These are phyloP conservation scores for Mellilla xanthometata DNA, from an alignment of 2,888 invertebrate species.

Conservation along the genomic window DNA sequence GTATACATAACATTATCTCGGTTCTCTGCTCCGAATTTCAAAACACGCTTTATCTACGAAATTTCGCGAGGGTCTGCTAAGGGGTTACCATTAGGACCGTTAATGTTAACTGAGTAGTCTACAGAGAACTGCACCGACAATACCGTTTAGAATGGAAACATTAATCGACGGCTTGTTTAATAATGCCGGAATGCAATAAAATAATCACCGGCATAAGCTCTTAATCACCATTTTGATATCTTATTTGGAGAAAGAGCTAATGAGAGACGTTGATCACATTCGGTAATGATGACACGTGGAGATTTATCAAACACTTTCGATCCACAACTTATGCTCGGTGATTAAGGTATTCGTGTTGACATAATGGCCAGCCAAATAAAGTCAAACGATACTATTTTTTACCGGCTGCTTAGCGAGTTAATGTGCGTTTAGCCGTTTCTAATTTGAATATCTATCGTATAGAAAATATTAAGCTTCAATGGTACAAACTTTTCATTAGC, in stretches of 20 bases:
- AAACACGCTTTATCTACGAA: constrained; percentile 36
- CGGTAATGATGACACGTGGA: constrained; percentile 71
- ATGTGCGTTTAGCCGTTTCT: constrained; percentile 14
- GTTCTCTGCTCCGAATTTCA: constrained; percentile 23
- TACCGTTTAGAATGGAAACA: constrained; percentile 52
- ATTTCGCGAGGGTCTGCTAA: constrained; percentile 50
- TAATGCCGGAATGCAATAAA: constrained; percentile 73
- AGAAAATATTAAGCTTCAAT: constrained; percentile 3
- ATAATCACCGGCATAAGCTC: constrained; percentile 64
- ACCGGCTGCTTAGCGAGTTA: constrained; percentile 37
- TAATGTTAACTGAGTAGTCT: constrained; percentile 29
- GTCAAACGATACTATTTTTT: constrained; percentile 63
- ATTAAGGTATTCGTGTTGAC: constrained; percentile 77
- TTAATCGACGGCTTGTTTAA: constrained; percentile 62
- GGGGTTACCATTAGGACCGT: constrained; percentile 45
- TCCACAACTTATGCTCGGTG: constrained; percentile 70
- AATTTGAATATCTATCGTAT: constrained; percentile 17
- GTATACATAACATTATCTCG: constrained; percentile 8
- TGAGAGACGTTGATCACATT: constrained; percentile 77
- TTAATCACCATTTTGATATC: constrained; percentile 73
- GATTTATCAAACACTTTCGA: constrained; percentile 78
- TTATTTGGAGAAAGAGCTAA: constrained; percentile 77
- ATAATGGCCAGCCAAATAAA: constrained; percentile 69
- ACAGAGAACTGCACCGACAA: constrained; percentile 42
- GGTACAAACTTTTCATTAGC: constrained; percentile 5